A percentile compares a stretch with the other conserved stretches of the same genome.
Conservation (phyloP, 2,797 vertebrate species). For the Ctenosaura bakeri region DNA sequence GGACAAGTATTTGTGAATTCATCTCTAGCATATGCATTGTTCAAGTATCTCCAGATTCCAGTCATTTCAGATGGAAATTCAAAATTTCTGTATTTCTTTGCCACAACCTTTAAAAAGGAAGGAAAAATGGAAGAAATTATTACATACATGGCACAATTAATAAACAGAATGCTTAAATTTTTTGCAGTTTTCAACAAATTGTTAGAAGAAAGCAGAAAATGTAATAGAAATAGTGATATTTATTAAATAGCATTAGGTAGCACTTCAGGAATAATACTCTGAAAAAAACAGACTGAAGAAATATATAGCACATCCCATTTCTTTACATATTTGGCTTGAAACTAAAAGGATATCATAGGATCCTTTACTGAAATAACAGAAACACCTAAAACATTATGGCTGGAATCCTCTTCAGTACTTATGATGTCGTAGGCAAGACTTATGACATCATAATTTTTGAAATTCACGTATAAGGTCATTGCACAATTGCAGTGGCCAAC, state of each 20-base stretch:
- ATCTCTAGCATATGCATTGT: constrained; percentile 88
- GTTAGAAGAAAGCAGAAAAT: not conserved
- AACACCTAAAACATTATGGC: not conserved
- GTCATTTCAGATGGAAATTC: constrained; percentile 93
- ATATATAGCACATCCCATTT: not conserved
- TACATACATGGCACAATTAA: not conserved
- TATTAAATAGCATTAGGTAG: not conserved
- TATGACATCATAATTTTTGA: too few species aligned
- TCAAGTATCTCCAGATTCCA: constrained; percentile 91
- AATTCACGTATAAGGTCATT: too few species aligned
- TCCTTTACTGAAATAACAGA: not conserved
- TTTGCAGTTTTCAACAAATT: not conserved
- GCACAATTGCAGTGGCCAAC: too few species aligned
- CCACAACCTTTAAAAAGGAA: constrained; percentile 85
- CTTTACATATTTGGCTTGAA: not conserved
- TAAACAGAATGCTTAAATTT: not conserved
- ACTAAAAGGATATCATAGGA: not conserved
- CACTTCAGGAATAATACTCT: not conserved
- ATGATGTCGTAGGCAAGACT: too few species aligned
- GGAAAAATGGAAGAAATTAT: constrained; percentile 33
- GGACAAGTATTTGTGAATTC: constrained; percentile 96
- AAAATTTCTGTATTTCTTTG: constrained; percentile 91
- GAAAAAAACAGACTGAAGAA: not conserved
- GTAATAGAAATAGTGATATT: not conserved
- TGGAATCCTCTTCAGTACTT: too few species aligned